Evolutionary conservation across 2,113 vertebrate genomes (phyloP).

Genomic region (Tragulus kanchil): DNA sequence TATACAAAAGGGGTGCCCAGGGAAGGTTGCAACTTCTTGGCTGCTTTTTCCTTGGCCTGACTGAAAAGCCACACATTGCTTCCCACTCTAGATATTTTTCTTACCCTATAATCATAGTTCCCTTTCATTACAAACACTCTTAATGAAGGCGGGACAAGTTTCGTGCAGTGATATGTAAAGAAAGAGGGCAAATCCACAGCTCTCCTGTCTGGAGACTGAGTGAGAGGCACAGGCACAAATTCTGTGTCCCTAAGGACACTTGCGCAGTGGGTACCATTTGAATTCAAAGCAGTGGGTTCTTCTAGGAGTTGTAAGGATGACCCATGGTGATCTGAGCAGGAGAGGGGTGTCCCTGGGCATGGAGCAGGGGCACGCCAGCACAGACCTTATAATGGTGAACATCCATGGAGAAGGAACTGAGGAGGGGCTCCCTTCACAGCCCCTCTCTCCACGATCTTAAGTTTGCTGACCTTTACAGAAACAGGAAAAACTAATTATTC

Average conservation of each 20-base stretch:
- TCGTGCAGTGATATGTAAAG: neutral
- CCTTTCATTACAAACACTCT: neutral
- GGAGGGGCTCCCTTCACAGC: neutral
- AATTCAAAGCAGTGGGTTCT: neutral
- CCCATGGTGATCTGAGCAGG: neutral
- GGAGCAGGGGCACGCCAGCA: neutral
- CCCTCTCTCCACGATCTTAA: neutral
- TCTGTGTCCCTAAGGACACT: neutral
- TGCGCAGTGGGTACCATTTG: neutral
- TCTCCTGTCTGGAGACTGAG: accelerated
- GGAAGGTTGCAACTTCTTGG: neutral
- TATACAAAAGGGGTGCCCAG: neutral
- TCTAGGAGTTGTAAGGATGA: neutral
- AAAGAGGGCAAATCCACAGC: neutral
- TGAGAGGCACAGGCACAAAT: neutral
- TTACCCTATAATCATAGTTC: neutral
- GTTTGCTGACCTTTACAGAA: neutral
- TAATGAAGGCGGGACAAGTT: neutral
- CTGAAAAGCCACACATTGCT: neutral
- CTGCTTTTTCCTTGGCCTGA: neutral
- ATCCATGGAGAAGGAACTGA: neutral
- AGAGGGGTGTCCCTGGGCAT: neutral
- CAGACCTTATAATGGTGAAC: neutral
- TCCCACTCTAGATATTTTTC: neutral
- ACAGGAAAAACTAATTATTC: neutral